Conservation (phyloP, 2,797 vertebrate genomes). For the Fistularia commersonii region DNA sequence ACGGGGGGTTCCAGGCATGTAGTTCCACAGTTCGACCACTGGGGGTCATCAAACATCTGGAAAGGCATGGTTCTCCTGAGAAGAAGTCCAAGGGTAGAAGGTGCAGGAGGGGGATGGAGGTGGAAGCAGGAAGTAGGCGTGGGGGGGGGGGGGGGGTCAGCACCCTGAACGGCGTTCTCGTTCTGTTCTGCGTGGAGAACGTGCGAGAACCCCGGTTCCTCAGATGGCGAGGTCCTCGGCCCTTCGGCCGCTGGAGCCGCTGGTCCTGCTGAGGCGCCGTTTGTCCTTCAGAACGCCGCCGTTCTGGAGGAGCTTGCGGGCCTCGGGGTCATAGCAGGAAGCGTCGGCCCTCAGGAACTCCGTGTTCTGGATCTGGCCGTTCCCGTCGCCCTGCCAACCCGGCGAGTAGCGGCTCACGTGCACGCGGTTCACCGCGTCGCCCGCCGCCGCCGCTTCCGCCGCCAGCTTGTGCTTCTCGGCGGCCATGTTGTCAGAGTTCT, state of each 20-base stretch:
- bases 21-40: too few relatives aligned
- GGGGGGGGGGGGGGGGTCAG: too few relatives aligned
- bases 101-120: too few relatives aligned
- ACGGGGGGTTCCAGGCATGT: too few relatives aligned
- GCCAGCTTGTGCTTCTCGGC: conserved; percentile 83
- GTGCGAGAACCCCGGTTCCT: too few relatives aligned
- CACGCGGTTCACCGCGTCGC: conserved; percentile 70
- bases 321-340: conserved; percentile 21
- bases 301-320: conserved; percentile 24
- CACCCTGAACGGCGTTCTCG: neutral
- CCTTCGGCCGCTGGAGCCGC: conserved; percentile 85
- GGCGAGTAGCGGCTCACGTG: conserved; percentile 77
- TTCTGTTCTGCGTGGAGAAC: too few relatives aligned
- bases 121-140: neutral
- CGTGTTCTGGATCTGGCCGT: conserved; percentile 20
- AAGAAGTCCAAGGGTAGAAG: too few relatives aligned
- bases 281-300: conserved; percentile 74
- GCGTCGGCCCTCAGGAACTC: conserved; percentile 29
- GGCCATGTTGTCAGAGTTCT: conserved; percentile 87
- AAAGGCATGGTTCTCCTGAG: too few relatives aligned
- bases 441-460: conserved; percentile 20
- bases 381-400: conserved; percentile 13
- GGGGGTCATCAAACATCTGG: too few relatives aligned
- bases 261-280: conserved; percentile 85
- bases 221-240: conserved; percentile 89